Evolutionary conservation across 2,113 vertebrate genomes (phyloP), one percentile per base, ranked within the genome.

Genomic region (Corythoichthys haematopterus): DNA sequence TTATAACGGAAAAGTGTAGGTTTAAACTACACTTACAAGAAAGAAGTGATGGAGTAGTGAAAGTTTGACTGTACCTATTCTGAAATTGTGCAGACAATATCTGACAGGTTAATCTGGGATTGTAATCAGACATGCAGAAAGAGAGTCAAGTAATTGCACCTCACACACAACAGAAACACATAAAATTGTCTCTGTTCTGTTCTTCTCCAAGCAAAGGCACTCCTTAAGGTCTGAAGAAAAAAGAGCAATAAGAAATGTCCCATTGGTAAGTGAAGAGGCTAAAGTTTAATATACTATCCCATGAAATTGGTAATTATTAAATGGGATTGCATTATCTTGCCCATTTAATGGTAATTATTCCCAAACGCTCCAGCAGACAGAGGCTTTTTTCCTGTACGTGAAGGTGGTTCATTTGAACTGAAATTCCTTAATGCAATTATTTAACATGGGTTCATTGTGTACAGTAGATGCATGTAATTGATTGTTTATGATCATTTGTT

Each of bases 1-100:
- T 87, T 88, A 79, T 87, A 79, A 76, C 64, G 64, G 62, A 79
- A 83, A 85, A 83, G 53, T 75, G 60, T 74, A 50, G 4, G 53
- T 80, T 75, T 82, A 77, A 72, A 79, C 75, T 69, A 68, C 72
- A 80, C 70, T 78, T 69, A 73, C 61, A 53, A 66, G 57, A 65
- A 57, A 57, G 55, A 57, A 57, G 55, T 14, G 43, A 62, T 12
- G 58, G 56, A 65, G 48, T 75, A 57, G 61, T 75, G 65, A 69
- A 48, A 72, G 71, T 60, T 60, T 74, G 67, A 46, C 66, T 67
- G 33, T 14, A 45, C 75, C 36, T 66, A 8, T 65, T 36, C 33
- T 10, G 40, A 45, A 62, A 40, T 62, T 62, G 59, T 46, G 40
- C 37, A 40, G 15, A 20, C 16, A 16, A 46, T 62, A 4, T 45